Evolutionary conservation across 2,888 invertebrate species (phyloP).

Genomic region (Galerucella pusilla): DNA sequence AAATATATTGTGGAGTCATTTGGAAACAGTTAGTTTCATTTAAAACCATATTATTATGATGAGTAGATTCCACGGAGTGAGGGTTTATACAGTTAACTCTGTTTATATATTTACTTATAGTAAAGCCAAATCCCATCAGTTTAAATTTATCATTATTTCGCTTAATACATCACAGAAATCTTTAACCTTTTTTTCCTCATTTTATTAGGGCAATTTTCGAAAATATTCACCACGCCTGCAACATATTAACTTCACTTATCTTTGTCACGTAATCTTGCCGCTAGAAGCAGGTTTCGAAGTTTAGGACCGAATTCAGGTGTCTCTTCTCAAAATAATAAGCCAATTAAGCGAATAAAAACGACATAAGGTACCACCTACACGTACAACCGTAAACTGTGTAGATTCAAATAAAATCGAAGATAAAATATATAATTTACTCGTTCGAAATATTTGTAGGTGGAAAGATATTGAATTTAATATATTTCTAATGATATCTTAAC

Average conservation of each 20-base stretch:
- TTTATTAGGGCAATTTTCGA: neutral
- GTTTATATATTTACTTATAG: too few relatives aligned
- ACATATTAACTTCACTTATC: conserved; percentile 15
- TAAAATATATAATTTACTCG: neutral
- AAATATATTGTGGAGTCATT: too few relatives aligned
- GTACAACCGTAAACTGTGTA: conserved; percentile 14
- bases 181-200: neutral
- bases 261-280: conserved; percentile 32
- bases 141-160: neutral
- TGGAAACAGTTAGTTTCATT: too few relatives aligned
- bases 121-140: neutral
- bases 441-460: neutral
- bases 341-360: conserved; percentile 39
- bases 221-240: neutral
- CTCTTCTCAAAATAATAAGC: conserved; percentile 39
- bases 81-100: too few relatives aligned
- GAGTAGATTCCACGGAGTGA: too few relatives aligned
- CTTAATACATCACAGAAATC: neutral
- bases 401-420: conserved; percentile 17
- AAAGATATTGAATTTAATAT: neutral
- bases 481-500: too few relatives aligned
- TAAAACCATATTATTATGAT: too few relatives aligned
- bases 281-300: conserved; percentile 37
- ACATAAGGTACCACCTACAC: conserved; percentile 35
- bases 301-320: conserved; percentile 35